These are phyloP conservation scores for Actenoides lindsayi DNA, from an alignment of 2,113 vertebrate species.

Conservation along the genomic window DNA sequence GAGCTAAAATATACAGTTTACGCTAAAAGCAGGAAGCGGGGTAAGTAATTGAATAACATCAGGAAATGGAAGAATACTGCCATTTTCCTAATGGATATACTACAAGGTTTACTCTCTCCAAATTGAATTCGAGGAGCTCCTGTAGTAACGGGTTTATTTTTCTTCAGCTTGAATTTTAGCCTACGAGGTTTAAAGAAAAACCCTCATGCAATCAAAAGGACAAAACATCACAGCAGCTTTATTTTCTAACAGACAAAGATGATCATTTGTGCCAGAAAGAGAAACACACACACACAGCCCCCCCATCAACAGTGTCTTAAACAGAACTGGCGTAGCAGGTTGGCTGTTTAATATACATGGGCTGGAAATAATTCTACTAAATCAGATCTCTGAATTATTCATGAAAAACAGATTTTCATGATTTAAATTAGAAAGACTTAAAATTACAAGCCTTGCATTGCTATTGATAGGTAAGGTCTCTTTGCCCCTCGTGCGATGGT, in stretches of 20 bases:
- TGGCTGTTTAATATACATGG: slow-evolving; percentile 65
- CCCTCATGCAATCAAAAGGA: slow-evolving; percentile 37
- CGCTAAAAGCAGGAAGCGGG: slow-evolving; percentile 58
- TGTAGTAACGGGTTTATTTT: slow-evolving; percentile 59
- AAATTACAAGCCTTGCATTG: slow-evolving; percentile 22
- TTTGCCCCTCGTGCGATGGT: neutral
- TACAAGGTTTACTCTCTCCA: slow-evolving; percentile 67
- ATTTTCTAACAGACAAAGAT: slow-evolving; percentile 59
- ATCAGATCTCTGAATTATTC: slow-evolving; percentile 66
- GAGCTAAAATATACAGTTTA: slow-evolving; percentile 73
- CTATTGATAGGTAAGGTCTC: slow-evolving; percentile 39
- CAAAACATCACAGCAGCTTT: slow-evolving; percentile 52
- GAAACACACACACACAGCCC: neutral
- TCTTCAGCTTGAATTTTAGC: slow-evolving; percentile 52
- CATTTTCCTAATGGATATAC: slow-evolving; percentile 73
- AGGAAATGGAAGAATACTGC: slow-evolving; percentile 70
- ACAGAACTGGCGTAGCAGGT: slow-evolving; percentile 35
- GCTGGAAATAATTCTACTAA: slow-evolving; percentile 62
- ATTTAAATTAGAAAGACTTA: slow-evolving; percentile 66
- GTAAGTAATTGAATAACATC: slow-evolving; percentile 72
- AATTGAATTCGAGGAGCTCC: slow-evolving; percentile 71
- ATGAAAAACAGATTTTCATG: slow-evolving; percentile 63
- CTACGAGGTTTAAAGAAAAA: slow-evolving; percentile 36
- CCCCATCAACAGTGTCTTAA: slow-evolving; percentile 18
- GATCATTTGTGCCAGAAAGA: slow-evolving; percentile 36